A percentile compares a stretch with the other conserved stretches of the same genome.
Conservation (phyloP, 2,113 vertebrate species). For the Heliornis fulica region DNA sequence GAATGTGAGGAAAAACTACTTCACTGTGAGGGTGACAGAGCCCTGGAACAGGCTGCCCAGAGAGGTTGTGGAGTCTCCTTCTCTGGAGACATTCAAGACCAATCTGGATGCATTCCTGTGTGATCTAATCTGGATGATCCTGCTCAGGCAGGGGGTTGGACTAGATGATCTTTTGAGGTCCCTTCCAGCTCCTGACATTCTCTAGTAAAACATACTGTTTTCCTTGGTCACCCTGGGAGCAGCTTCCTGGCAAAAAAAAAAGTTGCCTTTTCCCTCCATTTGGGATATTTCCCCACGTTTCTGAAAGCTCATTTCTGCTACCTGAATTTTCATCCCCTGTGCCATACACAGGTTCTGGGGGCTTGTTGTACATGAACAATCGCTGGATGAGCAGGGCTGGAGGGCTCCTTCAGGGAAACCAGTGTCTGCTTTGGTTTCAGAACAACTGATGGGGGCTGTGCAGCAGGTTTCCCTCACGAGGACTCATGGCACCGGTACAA, state of each 20-base stretch:
- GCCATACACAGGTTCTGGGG: neutral
- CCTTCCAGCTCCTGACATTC: no score
- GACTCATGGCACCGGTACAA: rapidly evolving
- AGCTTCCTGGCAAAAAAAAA: neutral
- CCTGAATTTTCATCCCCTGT: neutral
- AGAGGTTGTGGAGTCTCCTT: no score
- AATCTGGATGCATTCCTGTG: no score
- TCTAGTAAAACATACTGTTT: neutral
- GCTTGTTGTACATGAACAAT: rapidly evolving
- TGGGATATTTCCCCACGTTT: neutral
- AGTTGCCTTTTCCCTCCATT: neutral
- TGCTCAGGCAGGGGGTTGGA: no score
- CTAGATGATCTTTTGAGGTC: no score
- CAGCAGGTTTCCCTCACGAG: neutral
- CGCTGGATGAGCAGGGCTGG: rapidly evolving
- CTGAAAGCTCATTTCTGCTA: neutral
- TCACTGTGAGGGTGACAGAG: no score
- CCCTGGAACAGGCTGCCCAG: no score
- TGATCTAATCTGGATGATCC: no score
- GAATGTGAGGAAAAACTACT: no score
- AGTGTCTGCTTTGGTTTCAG: rapidly evolving
- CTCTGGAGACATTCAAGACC: no score
- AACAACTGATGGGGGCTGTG: neutral
- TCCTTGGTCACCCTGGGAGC: neutral
- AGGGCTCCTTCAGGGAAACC: rapidly evolving